Percentiles rank a stretch among this genome's conserved stretches.
Evolutionary conservation across 2,888 invertebrate species (phyloP).

Genomic region (Podabrus alpinus): DNA sequence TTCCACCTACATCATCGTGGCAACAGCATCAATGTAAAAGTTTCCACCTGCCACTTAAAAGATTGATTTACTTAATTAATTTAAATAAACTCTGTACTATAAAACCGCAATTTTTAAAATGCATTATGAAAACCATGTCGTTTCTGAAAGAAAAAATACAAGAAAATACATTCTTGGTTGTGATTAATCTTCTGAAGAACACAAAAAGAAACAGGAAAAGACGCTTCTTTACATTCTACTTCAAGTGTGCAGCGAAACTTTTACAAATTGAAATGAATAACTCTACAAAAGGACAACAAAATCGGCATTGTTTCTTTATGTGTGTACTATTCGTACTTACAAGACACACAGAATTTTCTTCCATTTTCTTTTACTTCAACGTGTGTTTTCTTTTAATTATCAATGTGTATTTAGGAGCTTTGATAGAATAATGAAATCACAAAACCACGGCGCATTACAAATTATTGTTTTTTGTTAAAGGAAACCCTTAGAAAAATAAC

Average conservation of each 20-base stretch:
- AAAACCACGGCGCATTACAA: background rate
- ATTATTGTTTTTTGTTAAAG: background rate
- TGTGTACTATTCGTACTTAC: background rate
- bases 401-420: background rate
- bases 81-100: background rate
- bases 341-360: background rate
- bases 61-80: background rate
- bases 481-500: background rate
- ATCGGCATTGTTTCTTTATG: background rate
- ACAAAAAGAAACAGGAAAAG: conserved; percentile 2
- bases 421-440: background rate
- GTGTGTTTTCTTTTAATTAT: background rate
- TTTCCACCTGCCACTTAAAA: background rate
- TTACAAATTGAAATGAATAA: conserved; percentile 5
- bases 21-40: background rate
- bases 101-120: background rate
- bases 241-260: conserved; percentile 4
- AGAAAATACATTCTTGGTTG: background rate
- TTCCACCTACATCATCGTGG: background rate
- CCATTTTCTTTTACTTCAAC: background rate
- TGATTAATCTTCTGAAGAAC: background rate
- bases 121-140: background rate
- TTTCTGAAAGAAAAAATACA: background rate
- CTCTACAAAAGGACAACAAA: background rate
- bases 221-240: background rate